These are phyloP conservation scores for Darwinula stevensoni DNA, from an alignment of 2,888 invertebrate genomes.

Conservation along the genomic window DNA sequence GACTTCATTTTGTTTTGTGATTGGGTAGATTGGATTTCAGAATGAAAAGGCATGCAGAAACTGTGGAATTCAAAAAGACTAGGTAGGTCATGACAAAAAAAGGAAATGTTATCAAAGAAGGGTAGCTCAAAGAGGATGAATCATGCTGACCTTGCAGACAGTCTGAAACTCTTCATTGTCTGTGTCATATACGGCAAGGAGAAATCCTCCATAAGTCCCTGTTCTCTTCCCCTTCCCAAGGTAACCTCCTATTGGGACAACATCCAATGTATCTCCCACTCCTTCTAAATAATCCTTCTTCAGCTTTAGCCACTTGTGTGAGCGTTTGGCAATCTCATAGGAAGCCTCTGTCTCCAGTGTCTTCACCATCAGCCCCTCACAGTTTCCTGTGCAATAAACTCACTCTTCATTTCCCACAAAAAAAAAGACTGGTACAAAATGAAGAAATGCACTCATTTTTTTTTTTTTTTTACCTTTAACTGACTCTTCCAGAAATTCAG, in stretches of 20 bases:
- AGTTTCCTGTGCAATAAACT: conserved; percentile 31
- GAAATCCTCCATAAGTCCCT: conserved; percentile 75
- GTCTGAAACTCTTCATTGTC: conserved; percentile 72
- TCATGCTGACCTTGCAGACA: conserved; percentile 39
- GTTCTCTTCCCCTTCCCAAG: conserved; percentile 71
- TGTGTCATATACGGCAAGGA: conserved; percentile 72
- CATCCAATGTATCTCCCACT: conserved; percentile 81
- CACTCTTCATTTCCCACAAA: too few relatives aligned
- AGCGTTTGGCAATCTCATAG: conserved; percentile 88
- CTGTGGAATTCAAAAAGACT: too few relatives aligned
- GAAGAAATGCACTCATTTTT: conserved; percentile 3
- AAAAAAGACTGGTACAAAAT: conserved; percentile 6
- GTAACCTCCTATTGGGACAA: conserved; percentile 84
- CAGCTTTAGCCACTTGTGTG: conserved; percentile 75
- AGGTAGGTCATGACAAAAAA: too few relatives aligned
- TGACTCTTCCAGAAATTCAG: conserved; percentile 73
- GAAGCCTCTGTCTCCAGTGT: conserved; percentile 59
- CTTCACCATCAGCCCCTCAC: conserved; percentile 97
- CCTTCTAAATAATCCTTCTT: conserved; percentile 96
- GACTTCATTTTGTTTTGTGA: too few relatives aligned
- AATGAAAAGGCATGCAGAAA: too few relatives aligned
- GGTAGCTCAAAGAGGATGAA: not conserved
- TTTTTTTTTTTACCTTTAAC: conserved; percentile 40
- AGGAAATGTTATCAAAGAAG: too few relatives aligned
- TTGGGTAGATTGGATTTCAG: too few relatives aligned